Evolutionary conservation across 2,888 invertebrate genomes (phyloP), one percentile per base, ranked within the genome.

Genomic region (Drosophila nigricruria): DNA sequence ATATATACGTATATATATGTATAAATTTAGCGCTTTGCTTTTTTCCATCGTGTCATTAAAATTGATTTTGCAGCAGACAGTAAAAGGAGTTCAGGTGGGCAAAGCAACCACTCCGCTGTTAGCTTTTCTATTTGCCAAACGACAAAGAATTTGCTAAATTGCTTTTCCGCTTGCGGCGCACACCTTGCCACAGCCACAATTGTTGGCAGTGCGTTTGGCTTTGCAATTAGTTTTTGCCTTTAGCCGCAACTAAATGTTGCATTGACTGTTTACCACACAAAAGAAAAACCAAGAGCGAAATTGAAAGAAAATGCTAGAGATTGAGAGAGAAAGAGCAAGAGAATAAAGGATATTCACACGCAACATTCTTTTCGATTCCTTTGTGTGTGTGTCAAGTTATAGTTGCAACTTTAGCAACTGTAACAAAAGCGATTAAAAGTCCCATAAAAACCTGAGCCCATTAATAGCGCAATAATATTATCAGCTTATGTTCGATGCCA

Each of bases 391-490:
- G 82, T 84, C 77, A 73, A 84, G 81, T 83, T 85, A 87, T 88
- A 83, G 84, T 86, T 84, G 86, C 73, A 85, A 84, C 88, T 77
- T 81, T 73, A 70, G 75, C 77, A 79, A 90, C 90, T 77, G 81
- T 86, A 81, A 79, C 89, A 88, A 90, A 91, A 90, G 89, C 90
- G 88, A 90, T 90, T 91, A 90, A 91, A 90, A 90, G 75, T 86
- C 64, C 81, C 81, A 90, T 91, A 91, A 91, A 88, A 89, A 88
- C 90, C 77, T 82, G 78, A 85, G 81, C 82, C 85, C 83, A 87
- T 90, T 89, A 90, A 90, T 89, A 82, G 81, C 77, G 76, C 87
- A 82, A 90, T 88, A 90, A 89, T 82, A 89, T 90, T 88, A 90
- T 88, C 87, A 77, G 87, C 82, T 91, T 86, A 82, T 77, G 81